Evolutionary conservation across 2,113 vertebrate genomes (phyloP).

Genomic region (Nanorana parkeri): DNA sequence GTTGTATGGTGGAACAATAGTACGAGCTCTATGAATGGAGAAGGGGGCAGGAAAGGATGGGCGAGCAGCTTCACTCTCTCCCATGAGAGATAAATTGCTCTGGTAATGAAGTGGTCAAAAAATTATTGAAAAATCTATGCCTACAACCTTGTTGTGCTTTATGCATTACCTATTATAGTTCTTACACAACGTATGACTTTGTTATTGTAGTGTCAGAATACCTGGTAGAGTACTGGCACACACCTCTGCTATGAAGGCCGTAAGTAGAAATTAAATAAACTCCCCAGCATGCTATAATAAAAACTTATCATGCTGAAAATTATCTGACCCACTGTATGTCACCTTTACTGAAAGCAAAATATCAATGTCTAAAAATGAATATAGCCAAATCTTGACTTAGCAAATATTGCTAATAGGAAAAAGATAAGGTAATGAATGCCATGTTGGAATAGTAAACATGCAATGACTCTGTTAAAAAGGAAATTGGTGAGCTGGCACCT

Average conservation of each 20-base stretch:
- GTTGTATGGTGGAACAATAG: too few species aligned
- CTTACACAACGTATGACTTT: too few species aligned
- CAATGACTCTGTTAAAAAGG: conserved; percentile 11
- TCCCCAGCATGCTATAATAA: neutral
- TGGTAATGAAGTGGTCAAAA: too few species aligned
- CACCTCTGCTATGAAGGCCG: neutral
- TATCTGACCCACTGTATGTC: neutral
- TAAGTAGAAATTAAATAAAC: neutral
- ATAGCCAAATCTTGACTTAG: conserved; percentile 5
- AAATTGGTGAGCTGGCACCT: conserved; percentile 22
- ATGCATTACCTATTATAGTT: too few species aligned
- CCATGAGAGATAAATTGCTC: too few species aligned
- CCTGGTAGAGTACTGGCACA: too few species aligned
- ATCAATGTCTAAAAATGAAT: conserved; percentile 36
- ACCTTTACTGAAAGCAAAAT: conserved; percentile 31
- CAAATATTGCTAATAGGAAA: conserved; percentile 34
- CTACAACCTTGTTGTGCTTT: too few species aligned
- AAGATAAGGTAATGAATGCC: conserved; percentile 38
- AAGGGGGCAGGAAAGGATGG: too few species aligned
- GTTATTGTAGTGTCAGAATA: too few species aligned
- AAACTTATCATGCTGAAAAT: conserved; percentile 7
- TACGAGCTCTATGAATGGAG: too few species aligned
- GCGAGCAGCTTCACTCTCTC: too few species aligned
- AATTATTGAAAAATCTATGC: too few species aligned
- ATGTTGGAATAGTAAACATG: conserved; percentile 37